Base-by-base conservation (phyloP, 2,888 invertebrate genomes). In the Cetonia aurata region DNA sequence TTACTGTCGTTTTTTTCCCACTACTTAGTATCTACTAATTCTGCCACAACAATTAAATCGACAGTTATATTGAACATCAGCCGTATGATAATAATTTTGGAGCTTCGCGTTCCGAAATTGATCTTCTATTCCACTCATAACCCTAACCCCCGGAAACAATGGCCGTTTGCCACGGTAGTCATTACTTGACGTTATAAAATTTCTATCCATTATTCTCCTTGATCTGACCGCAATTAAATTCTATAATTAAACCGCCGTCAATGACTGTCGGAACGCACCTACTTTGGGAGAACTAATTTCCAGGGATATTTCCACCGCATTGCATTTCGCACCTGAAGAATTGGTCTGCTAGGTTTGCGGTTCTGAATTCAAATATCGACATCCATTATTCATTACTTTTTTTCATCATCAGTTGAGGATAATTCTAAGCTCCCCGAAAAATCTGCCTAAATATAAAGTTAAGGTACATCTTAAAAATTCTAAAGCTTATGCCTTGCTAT, bases 211-310 rank as follows among this genome's bases (percentile, higher is more conserved):
- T 65, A 50, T 65, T 65, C 62, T 65, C 50, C 62, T 50, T 37
- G 50, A 41, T 50, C 62, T 17, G 33, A 37, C 41, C 52, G 52
- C 50, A 37, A 52, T 65, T 65, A 65, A 65, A 65, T 65, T 65
- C 37, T 12, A 37, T 52, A 65, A 65, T 65, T 65, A 65, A 65
- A 65, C 50, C 33, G 62, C 50, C 50, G 37, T 17, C 41, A 46
- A 65, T 50, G 17, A 50, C 17, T 50, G 62, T 10, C 33, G 17
- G 25, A 50, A 52, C 50, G 37, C n/a, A n/a, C n/a, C n/a, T 50
- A 65, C 50, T 65, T 65, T 37, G 50, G 50, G 62, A 41, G 37
- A 62, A 62, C 50, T 65, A 37, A 65, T 65, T 65, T 13, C 37
- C 10, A 17, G 8, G 17, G 9, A 17, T 52, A 37, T 65, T 12